Evolutionary conservation across 2,888 invertebrate species (phyloP).

Genomic region (Euplexia lucipara): DNA sequence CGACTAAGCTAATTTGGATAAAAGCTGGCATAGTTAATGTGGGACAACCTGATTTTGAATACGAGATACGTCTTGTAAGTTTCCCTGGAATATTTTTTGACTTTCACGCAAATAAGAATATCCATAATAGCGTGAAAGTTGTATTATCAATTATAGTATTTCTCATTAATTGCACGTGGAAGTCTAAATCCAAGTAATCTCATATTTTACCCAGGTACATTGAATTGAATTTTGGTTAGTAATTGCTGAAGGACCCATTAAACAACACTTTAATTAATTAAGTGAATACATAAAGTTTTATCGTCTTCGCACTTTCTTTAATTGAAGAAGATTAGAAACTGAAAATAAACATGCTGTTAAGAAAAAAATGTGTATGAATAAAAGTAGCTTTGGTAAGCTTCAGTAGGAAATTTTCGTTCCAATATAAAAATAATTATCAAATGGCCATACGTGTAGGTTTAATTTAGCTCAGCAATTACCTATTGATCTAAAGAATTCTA

Average conservation of each 20-base stretch:
- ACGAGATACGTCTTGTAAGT: too few relatives aligned
- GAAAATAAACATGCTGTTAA: slow-evolving; percentile 27
- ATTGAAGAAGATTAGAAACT: slow-evolving; percentile 3
- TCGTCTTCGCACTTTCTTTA: background rate
- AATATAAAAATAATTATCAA: background rate
- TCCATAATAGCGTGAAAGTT: too few relatives aligned
- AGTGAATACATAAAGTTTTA: slow-evolving; percentile 4
- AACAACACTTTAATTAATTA: background rate
- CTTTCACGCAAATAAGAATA: too few relatives aligned
- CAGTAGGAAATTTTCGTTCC: background rate
- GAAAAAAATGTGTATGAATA: background rate
- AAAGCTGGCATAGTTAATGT: too few relatives aligned
- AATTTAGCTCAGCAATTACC: slow-evolving; percentile 14
- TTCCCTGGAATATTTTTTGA: too few relatives aligned
- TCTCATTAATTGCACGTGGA: too few relatives aligned
- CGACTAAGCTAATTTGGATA: too few relatives aligned
- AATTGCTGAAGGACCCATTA: background rate
- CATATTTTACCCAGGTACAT: too few relatives aligned
- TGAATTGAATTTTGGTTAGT: slow-evolving; percentile 9
- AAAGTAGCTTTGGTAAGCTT: background rate
- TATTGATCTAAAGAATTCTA: slow-evolving; percentile 31
- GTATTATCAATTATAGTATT: too few relatives aligned
- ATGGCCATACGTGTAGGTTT: background rate
- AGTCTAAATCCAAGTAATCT: too few relatives aligned
- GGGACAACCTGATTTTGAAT: too few relatives aligned